A percentile compares a stretch with the other conserved stretches of the same genome.
Conservation (phyloP, 1,140 invertebrate genomes). For the Drosophila setifemur region DNA sequence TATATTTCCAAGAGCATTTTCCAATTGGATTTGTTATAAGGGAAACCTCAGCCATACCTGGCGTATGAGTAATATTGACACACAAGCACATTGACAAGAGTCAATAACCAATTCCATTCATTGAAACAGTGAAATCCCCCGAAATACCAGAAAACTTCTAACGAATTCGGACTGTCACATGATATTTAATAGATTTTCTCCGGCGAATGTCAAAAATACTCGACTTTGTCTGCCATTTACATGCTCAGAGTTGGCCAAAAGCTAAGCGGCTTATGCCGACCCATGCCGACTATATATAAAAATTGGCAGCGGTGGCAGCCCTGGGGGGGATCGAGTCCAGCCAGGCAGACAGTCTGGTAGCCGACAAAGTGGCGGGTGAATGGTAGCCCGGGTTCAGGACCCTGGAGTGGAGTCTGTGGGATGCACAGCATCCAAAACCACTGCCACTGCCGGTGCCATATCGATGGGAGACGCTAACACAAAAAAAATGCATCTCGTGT, state of each 20-base stretch:
- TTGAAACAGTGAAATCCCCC: too few species aligned
- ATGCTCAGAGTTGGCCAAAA: slow-evolving; percentile 62
- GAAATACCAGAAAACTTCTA: not conserved
- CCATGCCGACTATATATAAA: too few species aligned
- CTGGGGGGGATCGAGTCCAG: not conserved
- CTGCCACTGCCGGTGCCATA: slow-evolving; percentile 21
- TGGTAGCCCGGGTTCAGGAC: not conserved
- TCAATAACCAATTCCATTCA: too few species aligned
- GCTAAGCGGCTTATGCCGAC: slow-evolving; percentile 62
- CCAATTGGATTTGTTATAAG: too few species aligned
- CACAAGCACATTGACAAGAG: too few species aligned
- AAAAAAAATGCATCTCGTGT: slow-evolving; percentile 42
- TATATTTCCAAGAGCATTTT: too few species aligned
- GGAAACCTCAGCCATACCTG: too few species aligned
- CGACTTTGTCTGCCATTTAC: slow-evolving; percentile 48
- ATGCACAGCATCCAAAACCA: not conserved
- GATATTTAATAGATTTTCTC: slow-evolving; percentile 36
- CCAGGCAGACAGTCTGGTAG: slow-evolving; percentile 15
- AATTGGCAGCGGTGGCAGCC: too few species aligned
- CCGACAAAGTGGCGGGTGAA: slow-evolving; percentile 47
- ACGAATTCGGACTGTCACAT: not conserved
- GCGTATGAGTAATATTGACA: too few species aligned
- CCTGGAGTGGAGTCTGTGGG: not conserved
- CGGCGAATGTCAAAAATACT: slow-evolving; percentile 8
- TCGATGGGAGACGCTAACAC: slow-evolving; percentile 48